phyloP scores from a whole-genome alignment of 1,140 invertebrate genomes.

The Diplogasteroides magnus region DNA sequence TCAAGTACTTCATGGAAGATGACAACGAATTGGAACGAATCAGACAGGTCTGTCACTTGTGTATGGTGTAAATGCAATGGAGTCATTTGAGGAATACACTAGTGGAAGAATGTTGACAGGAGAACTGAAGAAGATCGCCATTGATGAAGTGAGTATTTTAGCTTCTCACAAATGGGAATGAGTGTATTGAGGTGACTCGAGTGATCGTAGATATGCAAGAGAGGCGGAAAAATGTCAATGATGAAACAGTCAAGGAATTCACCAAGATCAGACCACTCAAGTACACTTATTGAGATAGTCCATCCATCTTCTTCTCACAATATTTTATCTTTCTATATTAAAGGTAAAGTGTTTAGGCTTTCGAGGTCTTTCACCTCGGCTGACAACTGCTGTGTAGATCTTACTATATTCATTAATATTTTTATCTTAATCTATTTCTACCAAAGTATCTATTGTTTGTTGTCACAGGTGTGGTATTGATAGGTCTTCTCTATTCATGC shows the following conservation, averaged over 20 bases:
- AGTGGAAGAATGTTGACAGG: conserved; percentile 85
- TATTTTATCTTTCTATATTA: neutral
- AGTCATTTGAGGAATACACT: conserved; percentile 69
- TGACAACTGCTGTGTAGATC: neutral
- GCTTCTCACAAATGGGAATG: neutral
- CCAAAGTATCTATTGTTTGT: too few relatives aligned
- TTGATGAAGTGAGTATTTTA: conserved; percentile 61
- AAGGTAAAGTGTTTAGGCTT: too few relatives aligned
- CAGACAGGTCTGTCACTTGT: conserved; percentile 61
- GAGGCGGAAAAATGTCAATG: conserved; percentile 72
- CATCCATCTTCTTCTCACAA: neutral
- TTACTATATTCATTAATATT: neutral
- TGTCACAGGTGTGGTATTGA: too few relatives aligned
- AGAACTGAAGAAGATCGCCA: conserved; percentile 85
- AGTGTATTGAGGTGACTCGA: conserved; percentile 61
- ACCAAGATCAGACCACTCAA: conserved; percentile 78
- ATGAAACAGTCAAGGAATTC: conserved; percentile 75
- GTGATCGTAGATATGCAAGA: conserved; percentile 78
- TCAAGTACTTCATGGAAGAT: conserved; percentile 91
- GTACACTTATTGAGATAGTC: conserved; percentile 30
- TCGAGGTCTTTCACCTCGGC: too few relatives aligned
- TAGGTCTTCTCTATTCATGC: too few relatives aligned
- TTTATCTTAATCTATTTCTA: too few relatives aligned
- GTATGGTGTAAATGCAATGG: conserved; percentile 7
- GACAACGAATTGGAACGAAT: conserved; percentile 80